Evolutionary conservation across 2,888 invertebrate species (phyloP).

Genomic region (Deroplatys truncata): DNA sequence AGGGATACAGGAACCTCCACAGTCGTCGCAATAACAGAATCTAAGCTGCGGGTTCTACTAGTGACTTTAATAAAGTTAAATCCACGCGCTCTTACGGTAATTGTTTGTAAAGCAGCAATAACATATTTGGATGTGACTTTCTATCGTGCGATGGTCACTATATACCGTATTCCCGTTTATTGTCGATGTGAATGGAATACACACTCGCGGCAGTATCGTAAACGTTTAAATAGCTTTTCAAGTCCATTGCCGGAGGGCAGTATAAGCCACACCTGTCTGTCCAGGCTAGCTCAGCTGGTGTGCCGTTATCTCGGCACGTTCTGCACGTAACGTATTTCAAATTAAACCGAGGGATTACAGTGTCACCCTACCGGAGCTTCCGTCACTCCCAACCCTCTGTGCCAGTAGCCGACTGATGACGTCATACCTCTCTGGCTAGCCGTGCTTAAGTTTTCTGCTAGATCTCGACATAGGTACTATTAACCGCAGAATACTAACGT

Average conservation of each 20-base stretch:
- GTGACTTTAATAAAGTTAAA: too few species aligned
- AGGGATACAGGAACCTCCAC: too few species aligned
- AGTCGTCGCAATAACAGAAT: too few species aligned
- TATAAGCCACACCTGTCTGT: neutral
- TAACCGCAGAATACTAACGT: too few species aligned
- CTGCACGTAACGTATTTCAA: conserved; percentile 4
- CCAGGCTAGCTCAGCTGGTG: neutral
- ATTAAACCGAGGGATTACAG: neutral
- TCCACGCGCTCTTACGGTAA: too few species aligned
- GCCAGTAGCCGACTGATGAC: neutral
- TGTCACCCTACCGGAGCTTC: neutral
- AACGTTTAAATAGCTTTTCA: neutral
- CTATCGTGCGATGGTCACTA: too few species aligned
- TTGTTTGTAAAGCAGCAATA: too few species aligned
- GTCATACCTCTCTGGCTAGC: neutral
- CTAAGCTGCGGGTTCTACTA: too few species aligned
- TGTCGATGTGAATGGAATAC: neutral
- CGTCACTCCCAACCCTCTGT: neutral
- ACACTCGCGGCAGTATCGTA: neutral
- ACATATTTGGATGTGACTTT: too few species aligned
- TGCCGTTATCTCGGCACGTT: neutral
- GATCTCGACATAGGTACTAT: neutral
- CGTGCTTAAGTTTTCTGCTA: neutral
- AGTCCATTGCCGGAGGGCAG: neutral
- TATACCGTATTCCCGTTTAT: neutral